Conservation (phyloP, 1,140 invertebrate genomes). For the Matsumurasca onukii region DNA sequence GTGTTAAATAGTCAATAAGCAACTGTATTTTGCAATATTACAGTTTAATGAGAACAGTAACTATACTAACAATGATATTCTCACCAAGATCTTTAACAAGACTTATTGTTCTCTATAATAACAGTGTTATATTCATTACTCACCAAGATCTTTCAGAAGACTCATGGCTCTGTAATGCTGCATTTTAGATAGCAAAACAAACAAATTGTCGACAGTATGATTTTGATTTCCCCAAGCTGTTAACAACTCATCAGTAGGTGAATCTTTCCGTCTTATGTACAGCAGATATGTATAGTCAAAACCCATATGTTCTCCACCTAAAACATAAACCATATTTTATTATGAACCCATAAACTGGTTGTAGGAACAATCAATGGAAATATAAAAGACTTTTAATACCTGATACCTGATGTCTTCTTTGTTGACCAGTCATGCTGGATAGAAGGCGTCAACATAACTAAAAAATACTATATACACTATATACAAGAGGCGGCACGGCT, state of each 20-base stretch:
- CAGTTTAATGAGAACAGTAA: neutral
- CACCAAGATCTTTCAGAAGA: slow-evolving; percentile 60
- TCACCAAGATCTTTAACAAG: slow-evolving; percentile 55
- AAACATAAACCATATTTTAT: slow-evolving; percentile 12
- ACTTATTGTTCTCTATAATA: slow-evolving; percentile 68
- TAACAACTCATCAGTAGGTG: slow-evolving; percentile 74
- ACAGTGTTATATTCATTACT: slow-evolving; percentile 30
- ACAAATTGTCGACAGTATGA: slow-evolving; percentile 75
- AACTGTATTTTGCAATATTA: neutral
- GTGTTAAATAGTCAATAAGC: neutral
- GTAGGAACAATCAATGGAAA: neutral
- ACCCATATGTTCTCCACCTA: slow-evolving; percentile 54
- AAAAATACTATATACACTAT: neutral
- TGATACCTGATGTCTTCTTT: neutral
- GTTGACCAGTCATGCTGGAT: neutral
- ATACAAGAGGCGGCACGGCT: neutral
- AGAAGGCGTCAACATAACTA: neutral
- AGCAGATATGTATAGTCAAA: slow-evolving; percentile 53
- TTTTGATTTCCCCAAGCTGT: slow-evolving; percentile 76
- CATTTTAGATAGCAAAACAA: slow-evolving; percentile 67
- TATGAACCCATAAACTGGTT: neutral
- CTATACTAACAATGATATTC: neutral
- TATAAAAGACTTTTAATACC: neutral
- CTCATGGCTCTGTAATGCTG: slow-evolving; percentile 71
- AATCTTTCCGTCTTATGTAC: slow-evolving; percentile 54